These are phyloP conservation scores for Oreochromis aureus DNA, from an alignment of 2,113 vertebrate genomes.

Conservation along the genomic window DNA sequence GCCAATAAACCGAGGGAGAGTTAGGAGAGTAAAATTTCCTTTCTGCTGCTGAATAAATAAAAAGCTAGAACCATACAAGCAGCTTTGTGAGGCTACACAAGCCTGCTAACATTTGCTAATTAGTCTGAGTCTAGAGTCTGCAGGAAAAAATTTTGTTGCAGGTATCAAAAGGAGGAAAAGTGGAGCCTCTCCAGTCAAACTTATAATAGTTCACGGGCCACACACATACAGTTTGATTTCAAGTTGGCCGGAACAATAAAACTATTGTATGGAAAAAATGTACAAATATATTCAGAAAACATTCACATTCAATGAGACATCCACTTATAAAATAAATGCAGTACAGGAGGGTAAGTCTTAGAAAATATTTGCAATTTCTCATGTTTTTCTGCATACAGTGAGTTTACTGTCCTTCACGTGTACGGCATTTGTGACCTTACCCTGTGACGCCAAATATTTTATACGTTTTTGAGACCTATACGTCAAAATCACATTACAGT, in stretches of 20 bases:
- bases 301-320: not conserved
- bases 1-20: not conserved
- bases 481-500: not conserved
- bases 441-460: not conserved
- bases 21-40: not conserved
- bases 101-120: not conserved
- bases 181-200: not conserved
- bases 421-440: not conserved
- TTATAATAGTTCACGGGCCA: not conserved
- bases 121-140: accelerated
- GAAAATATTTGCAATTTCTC: not conserved
- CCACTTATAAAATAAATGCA: not conserved
- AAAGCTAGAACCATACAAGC: not conserved
- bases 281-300: not conserved
- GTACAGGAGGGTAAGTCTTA: not conserved
- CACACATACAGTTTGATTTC: not conserved
- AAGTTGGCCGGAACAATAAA: not conserved
- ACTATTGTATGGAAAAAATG: not conserved
- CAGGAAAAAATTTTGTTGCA: not conserved
- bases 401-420: not conserved
- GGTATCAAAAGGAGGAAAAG: not conserved
- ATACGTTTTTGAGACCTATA: not conserved
- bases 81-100: not conserved
- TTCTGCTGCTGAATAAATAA: not conserved
- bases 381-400: not conserved